Conservation (phyloP, 2,888 invertebrate genomes). For the Meganola albula region DNA sequence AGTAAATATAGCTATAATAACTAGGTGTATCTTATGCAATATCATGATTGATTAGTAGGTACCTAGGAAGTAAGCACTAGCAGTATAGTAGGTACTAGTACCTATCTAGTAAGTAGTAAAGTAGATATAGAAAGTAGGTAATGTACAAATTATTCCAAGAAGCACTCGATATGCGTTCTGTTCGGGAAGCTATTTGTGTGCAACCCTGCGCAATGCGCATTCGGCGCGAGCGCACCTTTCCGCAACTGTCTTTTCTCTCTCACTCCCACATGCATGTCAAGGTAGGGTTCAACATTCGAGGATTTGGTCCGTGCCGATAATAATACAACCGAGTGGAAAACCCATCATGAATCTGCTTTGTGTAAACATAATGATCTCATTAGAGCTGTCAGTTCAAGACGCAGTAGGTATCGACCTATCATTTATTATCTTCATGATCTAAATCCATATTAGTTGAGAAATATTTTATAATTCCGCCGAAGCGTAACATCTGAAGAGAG, state of each 20-base stretch:
- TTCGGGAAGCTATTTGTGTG: constrained; percentile 69
- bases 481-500: constrained; percentile 27
- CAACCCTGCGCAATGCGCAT: constrained; percentile 71
- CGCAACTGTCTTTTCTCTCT: constrained; percentile 57
- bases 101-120: too few relatives aligned
- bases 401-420: constrained; percentile 32
- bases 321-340: constrained; percentile 57
- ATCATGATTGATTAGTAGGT: too few relatives aligned
- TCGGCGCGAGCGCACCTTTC: constrained; percentile 58
- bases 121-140: too few relatives aligned
- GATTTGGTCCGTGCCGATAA: constrained; percentile 62
- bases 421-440: constrained; percentile 26
- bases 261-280: constrained; percentile 73
- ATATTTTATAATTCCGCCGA: constrained; percentile 17
- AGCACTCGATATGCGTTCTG: constrained; percentile 56
- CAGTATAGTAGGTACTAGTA: too few relatives aligned
- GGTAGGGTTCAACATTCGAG: constrained; percentile 77
- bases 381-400: constrained; percentile 59
- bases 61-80: too few relatives aligned
- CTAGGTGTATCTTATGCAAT: too few relatives aligned
- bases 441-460: constrained; percentile 11
- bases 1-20: too few relatives aligned
- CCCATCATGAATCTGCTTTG: constrained; percentile 54
- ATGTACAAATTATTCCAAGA: constrained; percentile 54
- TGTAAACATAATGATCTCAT: constrained; percentile 57